Conservation (phyloP, 2,113 vertebrate species). For the Mandrillus leucophaeus region DNA sequence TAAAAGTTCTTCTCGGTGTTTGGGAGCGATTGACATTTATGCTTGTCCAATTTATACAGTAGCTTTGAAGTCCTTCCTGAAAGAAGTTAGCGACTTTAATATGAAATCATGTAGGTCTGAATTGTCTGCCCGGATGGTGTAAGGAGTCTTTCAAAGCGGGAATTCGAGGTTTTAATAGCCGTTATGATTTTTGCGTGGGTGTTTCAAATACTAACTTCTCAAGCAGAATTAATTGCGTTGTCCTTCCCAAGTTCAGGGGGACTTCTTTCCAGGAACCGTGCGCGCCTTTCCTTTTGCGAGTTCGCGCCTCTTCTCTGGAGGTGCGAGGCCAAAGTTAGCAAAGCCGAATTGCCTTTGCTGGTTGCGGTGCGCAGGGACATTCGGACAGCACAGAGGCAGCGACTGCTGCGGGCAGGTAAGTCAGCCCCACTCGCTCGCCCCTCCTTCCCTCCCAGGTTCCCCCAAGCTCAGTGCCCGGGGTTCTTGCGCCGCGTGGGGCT, state of each 20-base stretch:
- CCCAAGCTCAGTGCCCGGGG: not conserved
- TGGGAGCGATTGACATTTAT: conserved; percentile 54
- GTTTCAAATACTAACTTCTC: conserved; percentile 63
- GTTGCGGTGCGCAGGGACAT: conserved; percentile 47
- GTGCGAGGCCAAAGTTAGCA: conserved; percentile 71
- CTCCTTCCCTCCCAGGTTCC: not conserved
- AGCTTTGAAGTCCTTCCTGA: conserved; percentile 55
- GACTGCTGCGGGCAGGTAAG: conserved; percentile 82
- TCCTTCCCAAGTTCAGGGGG: conserved; percentile 80
- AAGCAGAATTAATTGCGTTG: conserved; percentile 71
- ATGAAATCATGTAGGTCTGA: conserved; percentile 69
- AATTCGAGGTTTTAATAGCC: conserved; percentile 62
- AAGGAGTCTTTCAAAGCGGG: conserved; percentile 51
- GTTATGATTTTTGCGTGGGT: conserved; percentile 67
- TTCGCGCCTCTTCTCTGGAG: conserved; percentile 72
- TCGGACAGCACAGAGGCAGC: conserved; percentile 40
- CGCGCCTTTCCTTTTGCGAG: conserved; percentile 53
- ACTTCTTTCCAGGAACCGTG: conserved; percentile 74
- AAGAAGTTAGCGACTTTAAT: conserved; percentile 67
- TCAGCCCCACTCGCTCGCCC: not conserved
- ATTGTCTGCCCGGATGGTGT: conserved; percentile 56
- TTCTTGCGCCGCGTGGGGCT: not conserved
- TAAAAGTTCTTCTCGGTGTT: conserved; percentile 74
- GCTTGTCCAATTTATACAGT: conserved; percentile 57
- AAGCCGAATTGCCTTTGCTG: conserved; percentile 63